These are phyloP conservation scores for Paracanthobrama guichenoti DNA, from an alignment of 2,113 vertebrate species.

Conservation along the genomic window DNA sequence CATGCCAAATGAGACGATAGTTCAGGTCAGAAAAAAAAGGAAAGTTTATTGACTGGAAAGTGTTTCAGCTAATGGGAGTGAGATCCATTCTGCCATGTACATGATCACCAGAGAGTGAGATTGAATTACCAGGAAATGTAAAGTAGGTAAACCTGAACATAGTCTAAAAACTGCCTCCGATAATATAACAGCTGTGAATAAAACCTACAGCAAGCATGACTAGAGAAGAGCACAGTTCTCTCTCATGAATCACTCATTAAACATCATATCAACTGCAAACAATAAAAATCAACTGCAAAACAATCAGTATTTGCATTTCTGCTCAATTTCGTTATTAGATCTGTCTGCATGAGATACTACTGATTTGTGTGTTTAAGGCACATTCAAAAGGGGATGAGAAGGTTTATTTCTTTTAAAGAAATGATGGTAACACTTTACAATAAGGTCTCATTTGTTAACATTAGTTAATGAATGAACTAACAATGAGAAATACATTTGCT, in stretches of 20 bases:
- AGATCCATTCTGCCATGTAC: neutral
- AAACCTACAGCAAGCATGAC: neutral
- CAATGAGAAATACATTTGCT: too few relatives aligned
- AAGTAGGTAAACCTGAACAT: neutral
- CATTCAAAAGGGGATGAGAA: too few relatives aligned
- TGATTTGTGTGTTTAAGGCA: too few relatives aligned
- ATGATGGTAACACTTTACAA: too few relatives aligned
- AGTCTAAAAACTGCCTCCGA: slow-evolving; percentile 9
- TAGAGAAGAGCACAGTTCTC: neutral
- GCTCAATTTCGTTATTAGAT: too few relatives aligned
- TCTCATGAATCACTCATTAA: slow-evolving; percentile 19
- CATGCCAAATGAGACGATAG: slow-evolving; percentile 14
- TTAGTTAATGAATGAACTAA: too few relatives aligned
- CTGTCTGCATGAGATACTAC: too few relatives aligned
- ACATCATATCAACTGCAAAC: neutral
- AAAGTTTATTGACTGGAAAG: neutral
- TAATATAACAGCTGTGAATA: slow-evolving; percentile 10
- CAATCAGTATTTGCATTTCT: too few relatives aligned
- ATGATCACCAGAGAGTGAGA: slow-evolving; percentile 5
- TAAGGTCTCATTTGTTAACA: too few relatives aligned
- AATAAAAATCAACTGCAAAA: neutral
- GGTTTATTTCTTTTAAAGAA: too few relatives aligned
- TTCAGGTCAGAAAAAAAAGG: neutral
- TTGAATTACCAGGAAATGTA: slow-evolving; percentile 4
- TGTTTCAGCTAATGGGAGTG: neutral